These are phyloP conservation scores for Candoia aspera DNA, from an alignment of 2,113 vertebrate species.

Conservation along the genomic window DNA sequence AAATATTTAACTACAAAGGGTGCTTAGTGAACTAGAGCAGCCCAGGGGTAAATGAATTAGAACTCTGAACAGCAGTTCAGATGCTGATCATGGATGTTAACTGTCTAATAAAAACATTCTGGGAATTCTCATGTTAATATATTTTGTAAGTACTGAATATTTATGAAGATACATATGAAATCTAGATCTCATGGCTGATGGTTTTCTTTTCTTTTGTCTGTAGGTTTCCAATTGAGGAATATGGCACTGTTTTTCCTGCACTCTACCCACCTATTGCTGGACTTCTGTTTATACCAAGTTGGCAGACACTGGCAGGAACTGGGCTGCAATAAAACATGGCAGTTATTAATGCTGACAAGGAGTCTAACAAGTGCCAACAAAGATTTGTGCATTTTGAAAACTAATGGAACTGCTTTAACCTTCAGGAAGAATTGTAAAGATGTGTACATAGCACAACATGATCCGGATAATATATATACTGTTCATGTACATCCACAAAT, in stretches of 20 bases:
- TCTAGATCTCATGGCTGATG: background rate
- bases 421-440: conserved; percentile 99
- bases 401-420: conserved; percentile 97
- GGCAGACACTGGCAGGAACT: conserved; percentile 91
- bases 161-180: background rate
- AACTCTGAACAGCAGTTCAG: background rate
- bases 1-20: background rate
- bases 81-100: background rate
- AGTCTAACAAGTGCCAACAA: conserved; percentile 96
- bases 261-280: conserved; percentile 93
- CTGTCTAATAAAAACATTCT: background rate
- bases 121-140: background rate
- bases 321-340: conserved; percentile 93
- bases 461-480: conserved; percentile 99
- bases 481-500: conserved; percentile 84
- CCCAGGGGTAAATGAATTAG: background rate
- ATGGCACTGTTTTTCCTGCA: conserved; percentile 97
- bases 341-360: conserved; percentile 88
- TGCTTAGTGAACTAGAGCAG: background rate
- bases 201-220: conserved; percentile 42
- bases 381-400: conserved; percentile 87
- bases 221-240: conserved; percentile 97
- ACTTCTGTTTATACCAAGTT: conserved; percentile 89
- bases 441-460: conserved; percentile 99
- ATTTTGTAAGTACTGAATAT: background rate